Percentiles rank a stretch among this genome's conserved stretches.
phyloP scores from a whole-genome alignment of 2,797 vertebrate genomes.

The Poecilia picta region DNA sequence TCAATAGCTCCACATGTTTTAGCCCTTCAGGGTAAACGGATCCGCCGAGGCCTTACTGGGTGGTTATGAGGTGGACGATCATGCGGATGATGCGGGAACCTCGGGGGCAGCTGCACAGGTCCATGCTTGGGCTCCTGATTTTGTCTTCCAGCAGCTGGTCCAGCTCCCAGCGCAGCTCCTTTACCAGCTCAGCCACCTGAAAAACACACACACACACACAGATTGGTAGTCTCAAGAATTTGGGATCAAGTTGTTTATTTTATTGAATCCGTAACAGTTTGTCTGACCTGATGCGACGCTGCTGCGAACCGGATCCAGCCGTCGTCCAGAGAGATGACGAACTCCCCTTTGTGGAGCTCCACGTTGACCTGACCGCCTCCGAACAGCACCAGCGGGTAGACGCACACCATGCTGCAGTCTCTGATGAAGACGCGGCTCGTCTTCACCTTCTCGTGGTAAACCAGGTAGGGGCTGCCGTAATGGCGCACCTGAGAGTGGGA shows the following conservation, averaged over 20 bases:
- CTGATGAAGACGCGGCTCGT: constrained; percentile 95
- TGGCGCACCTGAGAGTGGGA: constrained; percentile 85
- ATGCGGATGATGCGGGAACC: constrained; percentile 94
- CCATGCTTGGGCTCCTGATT: constrained; percentile 92
- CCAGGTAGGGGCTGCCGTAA: constrained; percentile 93
- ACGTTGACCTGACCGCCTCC: constrained; percentile 92
- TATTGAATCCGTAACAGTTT: not conserved
- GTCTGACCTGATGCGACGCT: constrained; percentile 89
- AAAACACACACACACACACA: constrained; percentile 22
- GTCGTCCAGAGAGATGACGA: constrained; percentile 92
- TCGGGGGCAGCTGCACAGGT: constrained; percentile 90
- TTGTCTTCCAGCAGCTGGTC: constrained; percentile 97
- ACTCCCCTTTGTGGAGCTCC: constrained; percentile 87
- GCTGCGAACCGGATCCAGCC: constrained; percentile 96
- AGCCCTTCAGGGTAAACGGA: constrained; percentile 19
- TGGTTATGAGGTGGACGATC: constrained; percentile 95
- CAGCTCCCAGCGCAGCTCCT: constrained; percentile 92
- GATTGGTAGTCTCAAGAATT: not conserved
- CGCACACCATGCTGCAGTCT: constrained; percentile 97
- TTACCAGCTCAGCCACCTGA: constrained; percentile 94
- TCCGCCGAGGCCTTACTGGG: constrained; percentile 78
- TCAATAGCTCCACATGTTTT: constrained; percentile 19
- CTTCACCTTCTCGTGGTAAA: constrained; percentile 98
- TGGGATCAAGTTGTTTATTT: not conserved
- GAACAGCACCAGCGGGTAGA: constrained; percentile 92